These are phyloP conservation scores for Lasiommata megera DNA, from an alignment of 2,888 invertebrate genomes.

Conservation along the genomic window DNA sequence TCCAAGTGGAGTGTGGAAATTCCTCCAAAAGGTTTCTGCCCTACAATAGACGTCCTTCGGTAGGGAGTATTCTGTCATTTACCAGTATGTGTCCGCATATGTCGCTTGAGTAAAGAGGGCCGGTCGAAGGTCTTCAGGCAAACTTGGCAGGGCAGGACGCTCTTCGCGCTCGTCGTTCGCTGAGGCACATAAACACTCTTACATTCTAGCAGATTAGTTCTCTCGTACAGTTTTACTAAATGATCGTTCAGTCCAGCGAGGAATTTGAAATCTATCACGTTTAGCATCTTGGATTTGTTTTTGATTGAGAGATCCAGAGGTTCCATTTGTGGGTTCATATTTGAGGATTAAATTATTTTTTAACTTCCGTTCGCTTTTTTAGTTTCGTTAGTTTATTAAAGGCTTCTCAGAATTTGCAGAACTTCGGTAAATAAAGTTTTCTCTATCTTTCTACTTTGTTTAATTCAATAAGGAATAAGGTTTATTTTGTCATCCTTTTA, in stretches of 20 bases:
- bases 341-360: background rate
- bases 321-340: constrained; percentile 64
- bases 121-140: constrained; percentile 86
- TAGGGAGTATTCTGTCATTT: too few relatives aligned
- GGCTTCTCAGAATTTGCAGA: too few relatives aligned
- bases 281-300: constrained; percentile 47
- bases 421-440: too few relatives aligned
- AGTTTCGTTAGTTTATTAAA: background rate
- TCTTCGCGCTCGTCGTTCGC: constrained; percentile 47
- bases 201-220: constrained; percentile 44
- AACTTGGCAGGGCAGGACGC: constrained; percentile 79
- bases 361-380: background rate
- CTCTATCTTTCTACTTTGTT: too few relatives aligned
- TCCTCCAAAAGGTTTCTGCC: too few relatives aligned
- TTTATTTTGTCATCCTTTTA: too few relatives aligned
- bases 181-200: constrained; percentile 40
- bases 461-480: too few relatives aligned
- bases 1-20: too few relatives aligned
- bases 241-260: constrained; percentile 66
- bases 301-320: constrained; percentile 67
- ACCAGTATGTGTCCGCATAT: constrained; percentile 86
- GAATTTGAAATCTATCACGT: constrained; percentile 65
- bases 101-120: constrained; percentile 84
- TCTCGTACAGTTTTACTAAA: constrained; percentile 63
- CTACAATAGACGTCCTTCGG: too few relatives aligned